Base-by-base conservation (phyloP, 1,140 invertebrate species). In the Heliconius himera region DNA sequence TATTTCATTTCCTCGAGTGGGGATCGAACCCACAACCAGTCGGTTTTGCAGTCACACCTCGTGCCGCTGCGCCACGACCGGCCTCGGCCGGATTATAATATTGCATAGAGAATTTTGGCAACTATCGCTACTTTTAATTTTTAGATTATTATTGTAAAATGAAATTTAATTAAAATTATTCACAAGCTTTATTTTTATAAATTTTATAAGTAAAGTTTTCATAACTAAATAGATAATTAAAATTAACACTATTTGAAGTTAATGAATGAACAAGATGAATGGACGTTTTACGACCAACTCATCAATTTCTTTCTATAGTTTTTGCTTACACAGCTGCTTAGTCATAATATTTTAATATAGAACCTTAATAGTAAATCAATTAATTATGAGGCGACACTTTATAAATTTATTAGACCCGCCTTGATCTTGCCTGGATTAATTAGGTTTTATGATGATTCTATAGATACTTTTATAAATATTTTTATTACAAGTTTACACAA, bases 301-400 rank as follows among this genome's bases (percentile, higher is more conserved):
- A 66, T 66, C 60, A 66, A 26, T 66, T 26, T 66, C 60, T 66
- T 66, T 66, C 22, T 29, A 66, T 66, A 66, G 22, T 66, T 66
- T 66, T 66, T 66, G 60, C 60, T 66, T 66, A 66, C 60, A 66
- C 22, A 66, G n/a, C 22, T 66, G 60, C 60, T 66, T 66, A 13
- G 9, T 66, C 60, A 3, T n/a, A 29, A 66, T 66, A 66, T 66
- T 66, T 66, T 29, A 66, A 66, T 66, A 66, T 26, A 66, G 60
- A 66, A 66, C 60, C 60, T 13, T 22, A 66, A 66, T 66, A 66
- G 60, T 66, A 29, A 66, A 26, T 26, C 22, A 66, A 66, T 66
- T 66, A 66, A 66, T 66, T 66, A 66, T 6, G n/a, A 29, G 60
- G 26, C 13, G 60, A 16, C 60, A 66, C 11, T 66, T 66, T 26